Base-by-base conservation (phyloP, 2,888 invertebrate genomes). In the Euzophera pinguis region DNA sequence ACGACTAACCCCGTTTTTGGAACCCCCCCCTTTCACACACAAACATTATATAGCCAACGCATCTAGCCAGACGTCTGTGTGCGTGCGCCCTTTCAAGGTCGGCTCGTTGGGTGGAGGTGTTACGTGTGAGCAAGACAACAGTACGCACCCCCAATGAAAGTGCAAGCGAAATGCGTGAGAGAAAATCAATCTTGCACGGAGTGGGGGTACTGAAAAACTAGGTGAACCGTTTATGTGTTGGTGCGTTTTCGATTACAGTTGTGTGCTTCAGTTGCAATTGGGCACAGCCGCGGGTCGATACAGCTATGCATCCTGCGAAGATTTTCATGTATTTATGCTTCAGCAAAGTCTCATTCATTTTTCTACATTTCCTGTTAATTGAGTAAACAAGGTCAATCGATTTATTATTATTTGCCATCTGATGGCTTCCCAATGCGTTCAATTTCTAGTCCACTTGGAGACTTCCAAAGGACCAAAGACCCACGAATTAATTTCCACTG, bases 151-250 rank as follows among this genome's bases (percentile, higher is more conserved):
- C 74, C 61, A 60, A 61, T 57, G 81, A 85, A 84, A 87, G 84
- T 90, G 90, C 90, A 90, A 86, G 90, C 75, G 81, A 84, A 83
- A 84, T 84, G 81, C 78, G 81, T 65, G 82, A 82, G 76, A 81
- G 85, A 89, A 88, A 88, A 89, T 90, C 90, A 88, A 89, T 90
- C 85, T 88, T 89, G 89, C 89, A 90, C 71, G 82, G 82, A 75
- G 78, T 69, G 75, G 77, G 75, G 76, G 63, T 63, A 60, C 67
- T 76, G 83, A 78, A 81, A 83, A 89, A 88, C 86, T 90, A 90
- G 89, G 89, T 89, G 88, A 89, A 82, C 75, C 78, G 71, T 67
- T 74, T 71, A 70, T 71, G 75, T 63, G 64, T 60, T 60, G 56
- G 57, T 72, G 69, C 73, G 78, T 77, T 66, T 66, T 57, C 55